These are phyloP conservation scores for Ophion obscuratus DNA, from an alignment of 2,888 invertebrate species.

Conservation along the genomic window DNA sequence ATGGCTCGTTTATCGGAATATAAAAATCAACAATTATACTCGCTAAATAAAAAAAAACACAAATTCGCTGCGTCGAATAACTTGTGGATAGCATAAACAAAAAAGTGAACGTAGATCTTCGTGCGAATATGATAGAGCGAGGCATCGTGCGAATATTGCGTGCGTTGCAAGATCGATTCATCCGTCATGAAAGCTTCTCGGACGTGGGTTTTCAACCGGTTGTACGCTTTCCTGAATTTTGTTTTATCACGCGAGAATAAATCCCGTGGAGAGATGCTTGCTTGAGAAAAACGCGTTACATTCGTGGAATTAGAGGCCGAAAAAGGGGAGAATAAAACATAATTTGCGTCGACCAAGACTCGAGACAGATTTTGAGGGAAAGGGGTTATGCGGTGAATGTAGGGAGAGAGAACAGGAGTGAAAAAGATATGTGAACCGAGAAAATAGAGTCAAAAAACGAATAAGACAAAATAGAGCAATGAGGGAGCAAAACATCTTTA, in stretches of 20 bases:
- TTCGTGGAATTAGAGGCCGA: constrained; percentile 23
- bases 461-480: neutral
- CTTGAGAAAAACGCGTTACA: constrained; percentile 16
- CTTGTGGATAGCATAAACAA: neutral
- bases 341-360: constrained; percentile 64
- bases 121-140: constrained; percentile 1
- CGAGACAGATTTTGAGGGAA: constrained; percentile 9
- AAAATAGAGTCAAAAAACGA: neutral
- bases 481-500: constrained; percentile 5
- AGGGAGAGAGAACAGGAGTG: neutral
- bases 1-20: constrained; percentile 40
- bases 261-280: constrained; percentile 15
- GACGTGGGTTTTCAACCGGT: constrained; percentile 9
- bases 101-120: constrained; percentile 2
- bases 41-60: constrained; percentile 18
- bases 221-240: constrained; percentile 20
- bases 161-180: constrained; percentile 38
- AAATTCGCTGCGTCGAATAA: neutral
- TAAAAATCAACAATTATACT: constrained; percentile 20
- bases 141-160: constrained; percentile 24
- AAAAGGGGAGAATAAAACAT: constrained; percentile 66
- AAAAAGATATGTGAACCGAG: neutral
- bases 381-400: neutral
- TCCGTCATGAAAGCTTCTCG: constrained; percentile 2
- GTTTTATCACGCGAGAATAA: constrained; percentile 51